Percentiles rank a stretch among this genome's conserved stretches.
These are phyloP conservation scores for Metacarcinus magister DNA, from an alignment of 2,888 invertebrate genomes.

Conservation along the genomic window DNA sequence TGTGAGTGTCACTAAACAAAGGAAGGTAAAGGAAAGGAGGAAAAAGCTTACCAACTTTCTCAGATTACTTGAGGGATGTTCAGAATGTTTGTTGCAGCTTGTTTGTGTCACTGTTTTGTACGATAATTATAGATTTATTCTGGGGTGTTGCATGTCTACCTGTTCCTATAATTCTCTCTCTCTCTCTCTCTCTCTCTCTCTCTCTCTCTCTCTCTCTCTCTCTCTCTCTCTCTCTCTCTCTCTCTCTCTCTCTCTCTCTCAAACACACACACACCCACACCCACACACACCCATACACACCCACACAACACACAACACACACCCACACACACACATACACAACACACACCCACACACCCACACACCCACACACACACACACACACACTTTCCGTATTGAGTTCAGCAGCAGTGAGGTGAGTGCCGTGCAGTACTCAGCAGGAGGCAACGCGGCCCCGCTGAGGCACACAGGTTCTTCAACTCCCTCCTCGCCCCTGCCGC, in stretches of 20 bases:
- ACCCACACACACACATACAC: not conserved
- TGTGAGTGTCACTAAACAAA: not conserved
- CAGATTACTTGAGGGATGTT: conserved; percentile 36
- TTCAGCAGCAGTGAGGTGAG: too few species aligned
- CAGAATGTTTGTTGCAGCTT: not conserved
- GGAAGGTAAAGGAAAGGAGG: not conserved
- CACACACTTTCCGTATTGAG: not conserved
- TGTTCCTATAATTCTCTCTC: not conserved
- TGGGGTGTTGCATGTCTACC: not conserved
- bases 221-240: not conserved
- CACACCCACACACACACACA: not conserved
- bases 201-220: conserved; percentile 6
- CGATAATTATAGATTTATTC: not conserved
- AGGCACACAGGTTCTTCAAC: not conserved
- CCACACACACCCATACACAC: not conserved
- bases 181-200: not conserved
- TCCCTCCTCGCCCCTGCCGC: not conserved
- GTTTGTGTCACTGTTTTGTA: not conserved
- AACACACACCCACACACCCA: too few species aligned
- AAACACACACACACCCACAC: not conserved
- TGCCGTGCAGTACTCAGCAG: too few species aligned
- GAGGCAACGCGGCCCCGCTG: not conserved
- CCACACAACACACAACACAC: not conserved
- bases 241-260: not conserved
- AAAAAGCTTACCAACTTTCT: conserved; percentile 7